Conservation (phyloP, 1,140 invertebrate genomes). For the Nixonia krombeini region DNA sequence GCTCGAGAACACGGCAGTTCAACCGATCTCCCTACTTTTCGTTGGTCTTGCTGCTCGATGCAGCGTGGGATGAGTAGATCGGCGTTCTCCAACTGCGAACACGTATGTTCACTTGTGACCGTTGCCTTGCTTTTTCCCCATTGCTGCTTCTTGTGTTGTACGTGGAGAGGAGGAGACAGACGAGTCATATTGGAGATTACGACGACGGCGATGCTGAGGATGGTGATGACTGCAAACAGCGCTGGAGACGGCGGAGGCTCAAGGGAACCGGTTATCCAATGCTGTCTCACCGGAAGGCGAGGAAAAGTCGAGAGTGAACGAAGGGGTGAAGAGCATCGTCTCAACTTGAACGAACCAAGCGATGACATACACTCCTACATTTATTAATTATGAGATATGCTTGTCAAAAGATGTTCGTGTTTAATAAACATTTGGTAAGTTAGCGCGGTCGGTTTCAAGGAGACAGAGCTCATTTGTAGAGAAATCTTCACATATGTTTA, state of each 20-base stretch:
- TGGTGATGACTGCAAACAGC: background rate
- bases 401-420: background rate
- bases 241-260: background rate
- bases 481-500: too few relatives aligned
- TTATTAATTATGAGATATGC: background rate
- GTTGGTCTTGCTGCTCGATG: constrained; percentile 24
- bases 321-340: constrained; percentile 7
- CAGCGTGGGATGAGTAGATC: constrained; percentile 45
- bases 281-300: background rate
- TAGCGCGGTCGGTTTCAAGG: too few relatives aligned
- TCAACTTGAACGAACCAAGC: constrained; percentile 41
- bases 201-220: constrained; percentile 2
- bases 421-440: too few relatives aligned
- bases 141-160: background rate
- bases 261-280: constrained; percentile 2
- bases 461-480: too few relatives aligned
- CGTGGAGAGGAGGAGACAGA: constrained; percentile 10
- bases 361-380: constrained; percentile 46
- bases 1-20: constrained; percentile 55
- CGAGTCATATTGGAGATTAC: constrained; percentile 4
- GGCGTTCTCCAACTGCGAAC: constrained; percentile 6
- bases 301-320: background rate
- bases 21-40: constrained; percentile 58
- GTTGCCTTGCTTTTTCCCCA: background rate
- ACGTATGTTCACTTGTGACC: constrained; percentile 2